phyloP scores from a whole-genome alignment of 1,140 invertebrate genomes.

The Trinorchestia longiramus region DNA sequence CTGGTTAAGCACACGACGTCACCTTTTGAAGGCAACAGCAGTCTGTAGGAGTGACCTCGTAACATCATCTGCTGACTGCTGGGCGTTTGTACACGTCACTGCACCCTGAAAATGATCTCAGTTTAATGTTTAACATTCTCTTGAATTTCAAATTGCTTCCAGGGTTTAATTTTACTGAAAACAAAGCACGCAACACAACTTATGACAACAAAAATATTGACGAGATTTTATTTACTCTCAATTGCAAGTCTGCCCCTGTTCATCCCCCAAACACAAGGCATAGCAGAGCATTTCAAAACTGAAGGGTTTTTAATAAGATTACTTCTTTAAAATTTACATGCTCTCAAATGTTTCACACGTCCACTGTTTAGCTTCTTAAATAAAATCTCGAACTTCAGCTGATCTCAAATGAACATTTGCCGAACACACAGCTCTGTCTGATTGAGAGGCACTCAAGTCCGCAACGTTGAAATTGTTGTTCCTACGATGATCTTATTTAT shows the following conservation, averaged over 20 bases:
- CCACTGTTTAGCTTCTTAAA: too few relatives aligned
- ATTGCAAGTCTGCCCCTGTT: not conserved
- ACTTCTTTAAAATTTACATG: not conserved
- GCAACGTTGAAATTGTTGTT: too few relatives aligned
- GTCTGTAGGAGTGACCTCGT: not conserved
- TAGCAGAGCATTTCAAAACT: not conserved
- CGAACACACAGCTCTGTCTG: too few relatives aligned
- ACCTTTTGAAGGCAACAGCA: not conserved
- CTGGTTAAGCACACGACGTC: not conserved
- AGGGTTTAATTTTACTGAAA: not conserved
- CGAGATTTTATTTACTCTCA: not conserved
- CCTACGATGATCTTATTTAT: too few relatives aligned
- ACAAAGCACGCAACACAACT: too few relatives aligned
- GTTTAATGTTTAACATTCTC: not conserved
- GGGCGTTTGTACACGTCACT: not conserved
- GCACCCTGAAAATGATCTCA: not conserved
- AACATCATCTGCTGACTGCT: not conserved
- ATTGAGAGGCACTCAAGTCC: too few relatives aligned
- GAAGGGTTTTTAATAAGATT: not conserved
- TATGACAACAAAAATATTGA: too few relatives aligned
- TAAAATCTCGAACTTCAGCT: too few relatives aligned
- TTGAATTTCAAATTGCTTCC: not conserved
- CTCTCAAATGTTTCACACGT: not conserved
- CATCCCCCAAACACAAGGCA: not conserved
- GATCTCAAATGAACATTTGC: too few relatives aligned